Base-by-base conservation (phyloP, 2,113 vertebrate species). In the Henicopernis longicauda region DNA sequence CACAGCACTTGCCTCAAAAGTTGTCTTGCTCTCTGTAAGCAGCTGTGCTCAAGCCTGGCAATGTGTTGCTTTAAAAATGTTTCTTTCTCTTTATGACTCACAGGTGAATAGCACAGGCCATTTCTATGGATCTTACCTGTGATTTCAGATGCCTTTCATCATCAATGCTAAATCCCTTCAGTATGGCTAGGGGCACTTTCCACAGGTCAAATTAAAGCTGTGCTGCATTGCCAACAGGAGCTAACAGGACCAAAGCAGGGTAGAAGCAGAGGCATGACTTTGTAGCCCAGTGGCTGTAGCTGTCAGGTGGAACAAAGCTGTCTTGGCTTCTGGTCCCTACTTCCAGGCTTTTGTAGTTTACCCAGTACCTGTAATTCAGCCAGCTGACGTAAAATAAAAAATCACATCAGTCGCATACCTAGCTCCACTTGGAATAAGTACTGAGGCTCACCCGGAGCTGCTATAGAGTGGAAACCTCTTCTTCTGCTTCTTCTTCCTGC, bases 31-130 rank as follows among this genome's bases (percentile, higher is more conserved):
- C 36, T 57, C 14, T 71, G 11, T 15, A 52, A 21, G 34, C 81
- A 93, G 62, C 72, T 96, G 77, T 82, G 66, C 77, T 93, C 40
- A 34, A 84, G 63, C 12, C 16, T 15, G 59, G 55, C 31, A 74
- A 26, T 7, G 23, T 27, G 38, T 65, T 93, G 66, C 84, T 82
- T 88, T 13, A 86, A 90, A 62, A 91, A 71, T 16, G 65, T 94
- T 83, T 67, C 29, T 47, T 61, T 94, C 55, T 91, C 86, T 96
- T 72, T 91, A 78, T 96, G 92, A 98, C 82, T 97, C 96, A 92
- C 66, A 84, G 88, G 79, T 80, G 91, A 97, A 90, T 47, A 95
- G 31, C 44, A 6, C 54, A 49, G 74, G n/a, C 38, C 32, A 83
- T 74, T 96, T 95, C 91, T 89, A 13, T 58, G 82, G 76, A 66